Conservation (phyloP, 2,797 vertebrate species). For the Arnoldichthys spilopterus region DNA sequence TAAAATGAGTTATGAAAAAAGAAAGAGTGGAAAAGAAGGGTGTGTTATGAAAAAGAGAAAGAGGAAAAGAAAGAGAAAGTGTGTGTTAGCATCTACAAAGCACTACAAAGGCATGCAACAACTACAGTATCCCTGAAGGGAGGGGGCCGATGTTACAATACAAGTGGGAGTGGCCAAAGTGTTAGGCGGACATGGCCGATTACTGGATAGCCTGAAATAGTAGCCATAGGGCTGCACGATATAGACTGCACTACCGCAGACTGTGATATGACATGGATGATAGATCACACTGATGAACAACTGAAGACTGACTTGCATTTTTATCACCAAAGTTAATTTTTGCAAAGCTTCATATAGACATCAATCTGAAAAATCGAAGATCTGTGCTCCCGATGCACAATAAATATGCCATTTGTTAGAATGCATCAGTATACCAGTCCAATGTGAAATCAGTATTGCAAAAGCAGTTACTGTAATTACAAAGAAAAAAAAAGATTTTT, state of each 20-base stretch:
- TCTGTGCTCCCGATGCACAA: background rate
- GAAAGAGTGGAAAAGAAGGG: background rate
- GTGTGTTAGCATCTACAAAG: slow-evolving; percentile 74
- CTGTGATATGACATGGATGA: background rate
- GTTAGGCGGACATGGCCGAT: background rate
- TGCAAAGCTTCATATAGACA: background rate
- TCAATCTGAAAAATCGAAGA: background rate
- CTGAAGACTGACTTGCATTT: too few relatives aligned
- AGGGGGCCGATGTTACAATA: background rate
- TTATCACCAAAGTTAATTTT: background rate
- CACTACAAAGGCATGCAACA: slow-evolving; percentile 34
- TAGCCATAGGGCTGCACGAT: background rate
- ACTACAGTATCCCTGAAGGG: slow-evolving; percentile 65
- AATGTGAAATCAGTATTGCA: background rate
- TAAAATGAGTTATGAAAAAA: background rate
- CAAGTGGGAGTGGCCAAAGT: background rate
- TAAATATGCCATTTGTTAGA: background rate
- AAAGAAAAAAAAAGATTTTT: too few relatives aligned
- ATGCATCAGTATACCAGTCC: background rate
- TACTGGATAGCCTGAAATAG: background rate
- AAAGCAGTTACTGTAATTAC: background rate
- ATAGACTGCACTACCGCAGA: background rate
- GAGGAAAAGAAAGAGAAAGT: slow-evolving; percentile 72
- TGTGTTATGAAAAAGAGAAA: slow-evolving; percentile 7
- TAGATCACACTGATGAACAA: too few relatives aligned